A percentile compares a stretch with the other conserved stretches of the same genome.
These are phyloP conservation scores for Rhabdomys dilectus DNA, from an alignment of 2,113 vertebrate species.

Conservation along the genomic window DNA sequence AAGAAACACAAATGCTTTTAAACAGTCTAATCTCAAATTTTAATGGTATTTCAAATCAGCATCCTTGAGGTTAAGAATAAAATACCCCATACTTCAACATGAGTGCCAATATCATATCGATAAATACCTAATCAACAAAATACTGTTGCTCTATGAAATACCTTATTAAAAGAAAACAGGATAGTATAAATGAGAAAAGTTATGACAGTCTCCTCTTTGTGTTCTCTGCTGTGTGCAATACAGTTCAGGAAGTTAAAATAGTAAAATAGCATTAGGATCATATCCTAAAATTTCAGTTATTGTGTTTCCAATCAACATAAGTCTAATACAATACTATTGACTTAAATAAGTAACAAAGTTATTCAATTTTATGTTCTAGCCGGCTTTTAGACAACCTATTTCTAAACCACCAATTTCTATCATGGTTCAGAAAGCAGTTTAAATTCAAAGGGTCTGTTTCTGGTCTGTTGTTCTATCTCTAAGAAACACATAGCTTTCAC, in stretches of 20 bases:
- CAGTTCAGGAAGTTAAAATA: background rate
- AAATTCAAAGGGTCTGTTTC: background rate
- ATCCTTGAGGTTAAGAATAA: constrained; percentile 22
- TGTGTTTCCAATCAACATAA: background rate
- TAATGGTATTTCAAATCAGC: constrained; percentile 5
- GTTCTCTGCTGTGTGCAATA: background rate
- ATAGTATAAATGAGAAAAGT: background rate
- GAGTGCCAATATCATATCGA: background rate
- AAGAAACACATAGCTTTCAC: background rate
- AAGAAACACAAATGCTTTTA: background rate
- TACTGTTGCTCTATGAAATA: background rate
- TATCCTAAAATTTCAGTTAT: background rate
- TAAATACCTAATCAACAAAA: constrained; percentile 41
- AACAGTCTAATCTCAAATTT: constrained; percentile 32
- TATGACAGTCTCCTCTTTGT: background rate
- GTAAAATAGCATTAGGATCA: background rate
- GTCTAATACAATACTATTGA: background rate
- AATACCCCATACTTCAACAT: background rate
- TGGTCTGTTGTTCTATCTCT: background rate
- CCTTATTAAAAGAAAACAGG: background rate
- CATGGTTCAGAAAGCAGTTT: background rate
- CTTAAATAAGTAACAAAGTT: background rate
- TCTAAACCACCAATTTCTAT: background rate
- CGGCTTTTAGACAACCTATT: background rate
- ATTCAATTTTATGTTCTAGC: background rate